Evolutionary conservation across 2,888 invertebrate genomes (phyloP).

Genomic region (Cetonia aurata): DNA sequence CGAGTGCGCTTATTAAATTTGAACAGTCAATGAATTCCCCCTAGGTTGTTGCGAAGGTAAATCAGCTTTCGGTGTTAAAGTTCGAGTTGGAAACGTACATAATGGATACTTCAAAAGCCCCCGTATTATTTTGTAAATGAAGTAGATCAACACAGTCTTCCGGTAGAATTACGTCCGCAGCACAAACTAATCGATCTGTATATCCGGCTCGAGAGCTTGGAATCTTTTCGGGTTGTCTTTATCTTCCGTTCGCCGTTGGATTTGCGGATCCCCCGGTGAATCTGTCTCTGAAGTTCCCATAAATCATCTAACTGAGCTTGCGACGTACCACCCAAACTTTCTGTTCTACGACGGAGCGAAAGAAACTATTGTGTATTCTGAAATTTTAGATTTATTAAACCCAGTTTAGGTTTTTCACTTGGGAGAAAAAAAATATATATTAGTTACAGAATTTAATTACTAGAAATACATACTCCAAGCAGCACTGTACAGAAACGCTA

Average conservation of each 20-base stretch:
- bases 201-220: slow-evolving; percentile 50
- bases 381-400: slow-evolving; percentile 58
- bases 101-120: slow-evolving; percentile 31
- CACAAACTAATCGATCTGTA: slow-evolving; percentile 54
- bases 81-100: slow-evolving; percentile 13
- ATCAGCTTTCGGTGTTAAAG: slow-evolving; percentile 12
- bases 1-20: slow-evolving; percentile 22
- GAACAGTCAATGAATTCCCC: slow-evolving; percentile 11
- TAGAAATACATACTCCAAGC: too few species aligned
- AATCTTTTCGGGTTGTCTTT: slow-evolving; percentile 53
- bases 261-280: slow-evolving; percentile 53
- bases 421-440: too few species aligned
- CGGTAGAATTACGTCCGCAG: slow-evolving; percentile 46
- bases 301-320: slow-evolving; percentile 56
- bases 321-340: slow-evolving; percentile 53
- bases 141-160: slow-evolving; percentile 42
- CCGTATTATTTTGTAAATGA: slow-evolving; percentile 44
- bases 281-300: slow-evolving; percentile 55
- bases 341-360: slow-evolving; percentile 53
- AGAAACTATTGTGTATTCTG: slow-evolving; percentile 55
- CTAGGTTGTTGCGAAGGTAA: slow-evolving; percentile 1
- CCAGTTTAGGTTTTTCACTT: slow-evolving; percentile 50
- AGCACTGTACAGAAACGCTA: too few species aligned
- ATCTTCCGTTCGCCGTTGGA: slow-evolving; percentile 56
- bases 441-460: too few species aligned